Conservation (phyloP, 37 sponge, comb jelly and placozoan species). For the Mnemiopsis leidyi region DNA sequence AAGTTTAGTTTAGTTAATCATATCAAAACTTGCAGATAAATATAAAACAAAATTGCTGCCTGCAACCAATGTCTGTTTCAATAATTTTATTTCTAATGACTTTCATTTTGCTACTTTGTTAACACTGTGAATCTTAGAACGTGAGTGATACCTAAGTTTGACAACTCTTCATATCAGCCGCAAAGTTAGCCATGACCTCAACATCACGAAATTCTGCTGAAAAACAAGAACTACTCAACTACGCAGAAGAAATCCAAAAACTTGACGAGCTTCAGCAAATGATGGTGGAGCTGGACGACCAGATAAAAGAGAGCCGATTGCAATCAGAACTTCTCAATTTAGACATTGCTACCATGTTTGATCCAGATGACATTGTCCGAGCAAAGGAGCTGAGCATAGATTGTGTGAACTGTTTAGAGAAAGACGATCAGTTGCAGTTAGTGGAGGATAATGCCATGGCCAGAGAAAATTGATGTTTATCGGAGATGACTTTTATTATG, state of each 20-base stretch:
- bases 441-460: too few relatives aligned
- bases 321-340: constrained; percentile 36
- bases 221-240: neutral
- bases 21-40: too few relatives aligned
- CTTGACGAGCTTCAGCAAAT: constrained; percentile 14
- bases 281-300: constrained; percentile 50
- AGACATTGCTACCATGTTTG: constrained; percentile 26
- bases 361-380: constrained; percentile 1
- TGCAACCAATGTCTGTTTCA: too few relatives aligned
- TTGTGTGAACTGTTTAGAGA: neutral
- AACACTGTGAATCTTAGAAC: too few relatives aligned
- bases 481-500: too few relatives aligned
- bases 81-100: too few relatives aligned
- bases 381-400: neutral
- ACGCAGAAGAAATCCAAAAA: constrained; percentile 23
- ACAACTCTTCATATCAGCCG: neutral
- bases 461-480: too few relatives aligned
- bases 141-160: neutral
- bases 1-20: too few relatives aligned
- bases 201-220: neutral
- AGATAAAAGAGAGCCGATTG: constrained; percentile 9
- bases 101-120: too few relatives aligned
- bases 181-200: neutral
- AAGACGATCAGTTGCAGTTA: too few relatives aligned
- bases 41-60: too few relatives aligned